These are phyloP conservation scores for Eurypyga helias DNA, from an alignment of 2,113 vertebrate species.

Conservation along the genomic window DNA sequence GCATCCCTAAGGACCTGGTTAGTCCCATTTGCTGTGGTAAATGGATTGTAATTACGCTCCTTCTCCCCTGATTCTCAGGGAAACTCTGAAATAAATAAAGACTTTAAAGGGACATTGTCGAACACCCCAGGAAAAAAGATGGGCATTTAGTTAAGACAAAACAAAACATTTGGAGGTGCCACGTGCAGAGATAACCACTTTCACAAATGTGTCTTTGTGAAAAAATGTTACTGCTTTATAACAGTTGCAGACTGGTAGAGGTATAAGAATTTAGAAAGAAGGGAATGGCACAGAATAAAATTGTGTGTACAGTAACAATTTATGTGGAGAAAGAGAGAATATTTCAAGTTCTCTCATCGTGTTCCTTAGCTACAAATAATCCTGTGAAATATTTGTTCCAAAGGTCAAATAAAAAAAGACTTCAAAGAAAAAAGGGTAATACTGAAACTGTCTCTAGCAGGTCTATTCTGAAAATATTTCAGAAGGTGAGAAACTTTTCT, in stretches of 20 bases:
- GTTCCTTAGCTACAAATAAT: slow-evolving; percentile 49
- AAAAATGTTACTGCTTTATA: neutral
- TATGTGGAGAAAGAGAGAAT: neutral
- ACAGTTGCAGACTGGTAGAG: neutral
- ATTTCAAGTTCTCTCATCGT: neutral
- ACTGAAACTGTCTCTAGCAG: neutral
- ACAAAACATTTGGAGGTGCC: neutral
- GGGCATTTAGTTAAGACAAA: neutral
- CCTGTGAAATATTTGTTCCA: slow-evolving; percentile 46
- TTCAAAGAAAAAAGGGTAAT: neutral
- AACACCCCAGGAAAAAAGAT: neutral
- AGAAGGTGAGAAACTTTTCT: neutral
- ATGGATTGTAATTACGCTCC: neutral
- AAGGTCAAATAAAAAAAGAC: slow-evolving; percentile 1
- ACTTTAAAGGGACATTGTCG: neutral
- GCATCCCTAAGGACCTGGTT: neutral
- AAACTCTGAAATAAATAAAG: neutral
- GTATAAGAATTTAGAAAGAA: neutral
- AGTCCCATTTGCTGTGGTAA: neutral
- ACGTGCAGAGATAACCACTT: neutral
- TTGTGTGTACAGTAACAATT: neutral
- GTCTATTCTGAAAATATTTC: slow-evolving; percentile 4
- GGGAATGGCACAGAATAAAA: neutral
- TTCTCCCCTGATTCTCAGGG: neutral
- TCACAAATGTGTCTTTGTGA: neutral